Evolutionary conservation across 1,140 invertebrate genomes (phyloP), one percentile per base, ranked within the genome.

Genomic region (Drosophila lini): DNA sequence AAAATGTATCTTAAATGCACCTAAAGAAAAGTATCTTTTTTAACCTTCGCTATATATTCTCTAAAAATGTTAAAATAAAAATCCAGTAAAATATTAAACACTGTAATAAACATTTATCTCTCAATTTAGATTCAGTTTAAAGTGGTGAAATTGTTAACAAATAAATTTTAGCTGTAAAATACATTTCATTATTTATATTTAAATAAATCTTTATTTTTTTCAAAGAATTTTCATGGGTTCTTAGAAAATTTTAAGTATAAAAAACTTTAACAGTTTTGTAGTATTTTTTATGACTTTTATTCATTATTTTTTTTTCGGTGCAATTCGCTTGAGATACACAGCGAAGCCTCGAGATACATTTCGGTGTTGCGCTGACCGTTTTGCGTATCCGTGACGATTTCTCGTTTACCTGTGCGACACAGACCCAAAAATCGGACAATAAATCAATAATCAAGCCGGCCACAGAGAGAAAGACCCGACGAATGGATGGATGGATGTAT

Each of bases 381-480:
- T 68, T 62, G 83, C 65, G 76, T 86, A 88, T 86, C 74, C 82
- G 76, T 88, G 83, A 86, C 76, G 82, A 77, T 80, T 88, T 82
- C 79, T 88, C 65, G 70, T 78, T 64, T 75, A 75, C 71, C 73
- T 76, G 71, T 76, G 77, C 77, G 78, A 81, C 65, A 80, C 50
- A 61, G 60, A 56, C 25, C 74, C 44, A 47, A 59, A 71, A 80
- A 63, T 28, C 52, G 34, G 58, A 86, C 80, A 88, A 88, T 88
- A 88, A 88, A 86, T 88, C 83, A 88, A 88, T 88, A 88, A 88
- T 89, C 84, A 83, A 78, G 78, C 41, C 55, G 63, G 32, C 28
- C 52, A 22, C 19, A 38, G 16, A 15, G 19, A 74, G 76, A 61
- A 60, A 80, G 74, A 64, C 67, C 55, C 19, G 53, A 38, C 44